Base-by-base conservation (phyloP, 2,888 invertebrate species). In the Ferrisia virgata region DNA sequence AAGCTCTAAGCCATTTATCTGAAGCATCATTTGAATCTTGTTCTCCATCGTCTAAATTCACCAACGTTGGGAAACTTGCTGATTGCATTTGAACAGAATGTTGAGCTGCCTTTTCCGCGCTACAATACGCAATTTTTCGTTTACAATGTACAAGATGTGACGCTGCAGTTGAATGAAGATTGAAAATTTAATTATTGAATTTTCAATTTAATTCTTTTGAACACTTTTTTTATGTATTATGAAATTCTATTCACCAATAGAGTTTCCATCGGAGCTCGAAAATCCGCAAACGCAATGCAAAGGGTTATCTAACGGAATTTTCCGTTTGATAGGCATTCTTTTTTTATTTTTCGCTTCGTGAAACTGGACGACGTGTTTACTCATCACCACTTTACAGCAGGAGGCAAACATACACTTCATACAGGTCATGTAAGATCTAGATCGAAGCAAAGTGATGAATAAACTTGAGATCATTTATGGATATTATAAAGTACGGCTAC, bases 201-300 rank as follows among this genome's bases (percentile, higher is more conserved):
- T 47, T n/a, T 1, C n/a, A n/a, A 47, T 13, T 13, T 47, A n/a
- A 40, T 13, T 11, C 5, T 2, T 40, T n/a, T n/a, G n/a, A n/a
- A n/a, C n/a, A n/a, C 6, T 40, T 9, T 2, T 2, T 40, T 40
- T 8, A 40, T 11, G 13, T 40, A 18, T 53, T 53, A 53, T 58
- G 25, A 58, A 2, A 25, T 25, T 2, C 25, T n/a, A 58, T 25
- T 64, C 84, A 85, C 90, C 89, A 64, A 91, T 86, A 86, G 87
- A 87, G 86, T 90, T 90, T 64, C 92, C 92, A 86, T 91, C 91
- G 28, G 88, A 88, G 8, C 90, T 90, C 18, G 86, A 86, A 86
- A 89, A 94, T n/a, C 94, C 94, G 89, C 96, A 96, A 82, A 93
- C 91, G 88, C 96, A 97, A 89, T 93, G 92, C 91, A 95, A 72